Percentiles rank a stretch among this genome's conserved stretches.
These are phyloP conservation scores for Drosophila sulfurigaster DNA, from an alignment of 1,140 invertebrate species.

Conservation along the genomic window DNA sequence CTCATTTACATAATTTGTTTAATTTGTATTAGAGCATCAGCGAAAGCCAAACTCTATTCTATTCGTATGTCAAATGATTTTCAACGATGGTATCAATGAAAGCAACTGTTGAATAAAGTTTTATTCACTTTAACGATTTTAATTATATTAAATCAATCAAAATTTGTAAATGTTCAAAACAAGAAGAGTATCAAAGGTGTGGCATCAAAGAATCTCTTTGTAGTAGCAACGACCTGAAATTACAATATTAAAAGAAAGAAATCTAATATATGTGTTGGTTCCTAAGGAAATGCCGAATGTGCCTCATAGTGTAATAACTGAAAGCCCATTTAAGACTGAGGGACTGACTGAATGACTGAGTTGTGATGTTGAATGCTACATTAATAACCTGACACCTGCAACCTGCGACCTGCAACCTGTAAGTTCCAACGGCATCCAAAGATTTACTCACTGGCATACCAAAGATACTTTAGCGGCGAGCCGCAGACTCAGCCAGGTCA, in stretches of 20 bases:
- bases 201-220: no score
- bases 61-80: no score
- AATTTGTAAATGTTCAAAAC: no score
- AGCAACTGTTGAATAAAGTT: no score
- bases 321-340: constrained; percentile 7
- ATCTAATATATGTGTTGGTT: background rate
- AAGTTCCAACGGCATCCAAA: constrained; percentile 37
- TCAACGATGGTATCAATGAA: no score
- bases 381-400: constrained; percentile 69
- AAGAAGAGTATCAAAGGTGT: no score
- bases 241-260: background rate
- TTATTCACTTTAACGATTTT: no score
- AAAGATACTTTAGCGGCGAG: constrained; percentile 54
- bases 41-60: no score
- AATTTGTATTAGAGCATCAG: no score
- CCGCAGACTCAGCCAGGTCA: constrained; percentile 77
- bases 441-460: constrained; percentile 77
- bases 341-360: background rate
- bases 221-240: no score
- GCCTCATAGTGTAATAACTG: background rate
- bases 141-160: no score
- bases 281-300: background rate
- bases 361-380: constrained; percentile 49
- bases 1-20: no score
- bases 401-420: constrained; percentile 11